phyloP scores from a whole-genome alignment of 2,797 vertebrate species.

The Periparus ater region DNA sequence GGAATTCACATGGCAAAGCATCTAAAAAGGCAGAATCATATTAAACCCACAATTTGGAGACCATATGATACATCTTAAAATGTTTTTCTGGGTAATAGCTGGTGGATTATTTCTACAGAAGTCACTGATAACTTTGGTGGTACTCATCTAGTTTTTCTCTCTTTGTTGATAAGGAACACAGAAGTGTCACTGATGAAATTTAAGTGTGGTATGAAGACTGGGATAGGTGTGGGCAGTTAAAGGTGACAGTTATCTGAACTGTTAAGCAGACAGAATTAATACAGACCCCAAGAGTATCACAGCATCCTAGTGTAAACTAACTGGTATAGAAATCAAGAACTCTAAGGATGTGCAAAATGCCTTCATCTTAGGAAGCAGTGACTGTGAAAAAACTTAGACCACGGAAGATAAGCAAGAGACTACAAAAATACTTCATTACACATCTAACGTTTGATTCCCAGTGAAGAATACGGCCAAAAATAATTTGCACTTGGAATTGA shows the following conservation, averaged over 20 bases:
- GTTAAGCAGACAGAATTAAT: neutral
- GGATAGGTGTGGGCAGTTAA: neutral
- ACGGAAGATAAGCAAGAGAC: neutral
- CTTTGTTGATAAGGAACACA: neutral
- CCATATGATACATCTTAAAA: neutral
- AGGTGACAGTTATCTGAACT: neutral
- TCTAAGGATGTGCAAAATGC: fast-evolving
- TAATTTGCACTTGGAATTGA: neutral
- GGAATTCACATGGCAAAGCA: neutral
- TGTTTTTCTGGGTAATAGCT: neutral
- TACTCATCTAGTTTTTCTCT: neutral
- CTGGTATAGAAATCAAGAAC: neutral
- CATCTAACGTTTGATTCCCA: neutral
- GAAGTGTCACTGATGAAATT: neutral
- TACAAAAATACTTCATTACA: neutral
- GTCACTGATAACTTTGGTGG: neutral
- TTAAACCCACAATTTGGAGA: neutral
- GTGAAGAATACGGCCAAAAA: neutral
- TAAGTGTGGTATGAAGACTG: neutral
- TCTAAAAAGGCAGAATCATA: neutral
- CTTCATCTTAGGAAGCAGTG: neutral
- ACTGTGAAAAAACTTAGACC: neutral
- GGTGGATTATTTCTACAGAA: neutral
- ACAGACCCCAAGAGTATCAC: neutral
- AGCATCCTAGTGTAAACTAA: neutral